These are phyloP conservation scores for Poicephalus gulielmi DNA, from an alignment of 2,113 vertebrate genomes.

Conservation along the genomic window DNA sequence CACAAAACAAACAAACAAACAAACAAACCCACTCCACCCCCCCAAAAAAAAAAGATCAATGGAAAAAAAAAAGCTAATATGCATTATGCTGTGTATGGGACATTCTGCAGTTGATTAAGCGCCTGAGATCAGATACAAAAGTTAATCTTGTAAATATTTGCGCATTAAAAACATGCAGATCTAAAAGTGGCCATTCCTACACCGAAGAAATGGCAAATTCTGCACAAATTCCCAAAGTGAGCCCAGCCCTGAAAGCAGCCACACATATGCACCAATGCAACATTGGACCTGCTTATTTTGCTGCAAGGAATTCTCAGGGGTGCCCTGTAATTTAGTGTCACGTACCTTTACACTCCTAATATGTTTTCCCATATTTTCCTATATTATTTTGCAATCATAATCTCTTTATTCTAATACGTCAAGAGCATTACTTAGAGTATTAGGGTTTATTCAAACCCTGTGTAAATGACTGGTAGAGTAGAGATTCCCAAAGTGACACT, in stretches of 20 bases:
- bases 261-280: background rate
- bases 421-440: background rate
- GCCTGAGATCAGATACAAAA: background rate
- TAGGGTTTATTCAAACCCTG: background rate
- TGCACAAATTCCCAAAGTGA: background rate
- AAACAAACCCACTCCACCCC: too few relatives aligned
- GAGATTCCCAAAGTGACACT: background rate
- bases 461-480: background rate
- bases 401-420: accelerated
- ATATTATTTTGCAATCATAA: background rate
- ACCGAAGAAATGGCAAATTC: background rate
- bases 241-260: background rate
- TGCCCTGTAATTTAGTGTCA: background rate
- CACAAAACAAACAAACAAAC: background rate
- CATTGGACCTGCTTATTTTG: background rate
- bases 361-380: background rate
- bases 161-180: background rate
- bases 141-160: background rate
- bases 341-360: background rate
- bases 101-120: background rate
- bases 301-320: background rate
- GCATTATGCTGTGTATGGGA: background rate
- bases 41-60: background rate
- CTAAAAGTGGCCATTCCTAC: background rate
- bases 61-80: background rate